phyloP scores from a whole-genome alignment of 1,140 invertebrate species.

The Drosophila serrata region DNA sequence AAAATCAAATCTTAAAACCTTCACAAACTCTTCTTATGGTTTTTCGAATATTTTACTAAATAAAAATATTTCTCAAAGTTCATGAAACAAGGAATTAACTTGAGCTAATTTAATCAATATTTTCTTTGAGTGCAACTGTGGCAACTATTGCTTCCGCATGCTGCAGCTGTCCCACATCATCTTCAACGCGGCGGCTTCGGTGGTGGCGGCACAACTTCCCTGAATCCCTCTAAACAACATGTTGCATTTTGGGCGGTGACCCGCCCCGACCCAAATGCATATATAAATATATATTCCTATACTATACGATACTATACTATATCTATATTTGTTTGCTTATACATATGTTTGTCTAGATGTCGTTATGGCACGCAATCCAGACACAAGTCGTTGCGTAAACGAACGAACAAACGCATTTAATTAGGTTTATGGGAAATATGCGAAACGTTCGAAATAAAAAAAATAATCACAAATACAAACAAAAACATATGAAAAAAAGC shows the following conservation, averaged over 20 bases:
- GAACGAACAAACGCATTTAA: slow-evolving; percentile 73
- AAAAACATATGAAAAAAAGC: slow-evolving; percentile 25
- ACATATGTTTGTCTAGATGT: slow-evolving; percentile 18
- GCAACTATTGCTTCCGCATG: slow-evolving; percentile 33
- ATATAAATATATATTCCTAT: slow-evolving; percentile 21
- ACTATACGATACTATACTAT: slow-evolving; percentile 6
- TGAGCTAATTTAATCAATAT: background rate
- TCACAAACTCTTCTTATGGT: background rate
- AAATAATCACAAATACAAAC: slow-evolving; percentile 34
- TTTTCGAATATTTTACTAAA: background rate
- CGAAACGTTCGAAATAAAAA: slow-evolving; percentile 56
- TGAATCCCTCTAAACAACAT: slow-evolving; percentile 38
- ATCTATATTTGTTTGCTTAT: background rate
- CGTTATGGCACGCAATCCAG: slow-evolving; percentile 43
- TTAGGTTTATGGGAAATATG: slow-evolving; percentile 82
- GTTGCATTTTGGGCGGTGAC: slow-evolving; percentile 60
- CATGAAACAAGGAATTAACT: background rate
- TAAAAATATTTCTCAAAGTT: background rate
- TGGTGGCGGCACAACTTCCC: slow-evolving; percentile 1
- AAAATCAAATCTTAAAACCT: background rate
- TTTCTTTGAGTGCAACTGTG: slow-evolving; percentile 20
- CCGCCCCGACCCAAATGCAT: slow-evolving; percentile 53
- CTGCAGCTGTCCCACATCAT: slow-evolving; percentile 51
- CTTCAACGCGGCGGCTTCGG: slow-evolving; percentile 1
- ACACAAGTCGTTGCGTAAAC: slow-evolving; percentile 77